Percentiles rank a stretch among this genome's conserved stretches.
Evolutionary conservation across 1,140 invertebrate genomes (phyloP).

Genomic region (Dysdera silvatica): DNA sequence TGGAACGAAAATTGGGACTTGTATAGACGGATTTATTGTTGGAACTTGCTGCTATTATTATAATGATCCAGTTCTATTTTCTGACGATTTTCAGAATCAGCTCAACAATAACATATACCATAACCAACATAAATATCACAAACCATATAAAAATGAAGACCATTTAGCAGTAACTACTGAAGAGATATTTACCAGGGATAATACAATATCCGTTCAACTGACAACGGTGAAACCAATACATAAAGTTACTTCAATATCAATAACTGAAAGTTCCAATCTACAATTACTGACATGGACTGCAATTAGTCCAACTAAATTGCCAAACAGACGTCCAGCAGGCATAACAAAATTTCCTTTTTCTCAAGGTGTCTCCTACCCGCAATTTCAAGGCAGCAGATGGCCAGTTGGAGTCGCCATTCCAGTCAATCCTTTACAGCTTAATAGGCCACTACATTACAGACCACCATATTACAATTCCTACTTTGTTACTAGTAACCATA

Average conservation of each 20-base stretch:
- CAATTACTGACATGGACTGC: conserved; percentile 21
- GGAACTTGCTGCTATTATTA: conserved; percentile 65
- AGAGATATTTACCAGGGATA: background rate
- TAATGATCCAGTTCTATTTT: conserved; percentile 4
- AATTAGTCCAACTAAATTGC: conserved; percentile 15
- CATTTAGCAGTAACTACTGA: background rate
- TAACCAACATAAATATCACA: too few relatives aligned
- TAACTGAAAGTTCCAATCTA: background rate
- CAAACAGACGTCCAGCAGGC: conserved; percentile 6
- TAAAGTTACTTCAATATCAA: background rate
- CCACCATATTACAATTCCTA: too few relatives aligned
- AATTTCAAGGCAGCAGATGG: conserved; percentile 5
- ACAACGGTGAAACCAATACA: background rate
- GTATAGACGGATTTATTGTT: conserved; percentile 84
- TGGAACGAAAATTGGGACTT: conserved; percentile 75
- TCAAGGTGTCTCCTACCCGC: background rate
- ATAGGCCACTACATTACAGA: conserved; percentile 10
- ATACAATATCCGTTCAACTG: background rate
- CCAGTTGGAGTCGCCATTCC: conserved; percentile 18
- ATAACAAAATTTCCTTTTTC: conserved; percentile 14
- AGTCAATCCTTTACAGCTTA: conserved; percentile 11
- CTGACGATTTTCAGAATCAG: too few relatives aligned
- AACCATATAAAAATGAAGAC: too few relatives aligned
- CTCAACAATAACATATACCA: conserved; percentile 12
- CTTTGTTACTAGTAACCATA: too few relatives aligned